Evolutionary conservation across 2,888 invertebrate species (phyloP), one percentile per base, ranked within the genome.

Genomic region (Luperina nickerlii): DNA sequence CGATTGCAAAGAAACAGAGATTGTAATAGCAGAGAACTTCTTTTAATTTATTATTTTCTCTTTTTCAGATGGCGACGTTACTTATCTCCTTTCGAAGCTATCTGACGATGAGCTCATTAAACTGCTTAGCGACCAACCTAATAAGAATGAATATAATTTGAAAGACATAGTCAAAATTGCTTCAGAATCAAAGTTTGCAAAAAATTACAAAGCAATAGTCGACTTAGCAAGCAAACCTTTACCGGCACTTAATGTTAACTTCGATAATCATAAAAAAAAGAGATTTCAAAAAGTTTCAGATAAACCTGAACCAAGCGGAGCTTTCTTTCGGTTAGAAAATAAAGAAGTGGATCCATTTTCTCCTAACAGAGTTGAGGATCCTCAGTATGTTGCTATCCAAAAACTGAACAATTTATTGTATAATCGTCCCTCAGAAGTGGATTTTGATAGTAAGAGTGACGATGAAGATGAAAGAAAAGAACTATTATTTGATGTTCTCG

Each of bases 401-500:
- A 96, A 95, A 88, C 71, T 96, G 48, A 93, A 94, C 72, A 94
- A 93, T 81, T 88, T 96, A 72, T 83, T 96, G 48, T 92, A 94
- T 74, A 93, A 90, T 81, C 91, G 90, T 67, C 94, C 93, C 8
- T 38, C 86, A 78, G 69, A 86, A 91, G 67, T 84, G 81, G 57
- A 85, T 82, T 15, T 88, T 88, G 66, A 91, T 91, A 71, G 89
- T 90, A 78, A 90, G 85, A 78, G 83, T 87, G 54, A 86, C 81
- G 92, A 93, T 38, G 94, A 95, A 66, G 92, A 94, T 51, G 91
- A 92, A 74, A 95, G 94, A 83, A 96, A 93, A 86, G 95, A 96
- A 92, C 84, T 95, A 66, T 87, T 96, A 24, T 96, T 96, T 87
- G 95, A 96, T 90, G 91, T 95, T 78, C 92, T 96, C n/a, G 94